Base-by-base conservation (phyloP, 2,888 invertebrate genomes). In the Gari tellinella region DNA sequence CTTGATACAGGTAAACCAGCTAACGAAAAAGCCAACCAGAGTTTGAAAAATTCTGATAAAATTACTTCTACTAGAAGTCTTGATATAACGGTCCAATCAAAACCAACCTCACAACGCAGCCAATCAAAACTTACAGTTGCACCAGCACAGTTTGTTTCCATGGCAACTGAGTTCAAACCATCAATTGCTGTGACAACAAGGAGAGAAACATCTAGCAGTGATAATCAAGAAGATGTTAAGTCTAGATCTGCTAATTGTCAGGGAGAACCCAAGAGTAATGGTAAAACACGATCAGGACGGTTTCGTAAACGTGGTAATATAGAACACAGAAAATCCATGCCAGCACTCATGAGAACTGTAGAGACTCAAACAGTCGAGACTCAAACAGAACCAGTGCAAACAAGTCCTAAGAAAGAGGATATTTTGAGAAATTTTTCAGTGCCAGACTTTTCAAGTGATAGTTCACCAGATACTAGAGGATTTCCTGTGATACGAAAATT, bases 301-400 rank as follows among this genome's bases (percentile, higher is more conserved):
- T 79, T 79, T 41, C 51, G 72, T 46, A 76, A 70, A 31, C 60
- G 73, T 7, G 63, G 57, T 5, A 76, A 80, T 60, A 58, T 67
- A 15, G 74, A 76, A 38, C 84, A 84, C 43, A 49, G 85, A 46
- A 85, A 85, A 62, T 85, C 85, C n/a, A 85, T 83, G 82, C 85
- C 85, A 25, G 81, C 82, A 12, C 46, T 80, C 15, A 81, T 81
- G 21, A 63, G 76, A 43, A 74, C 69, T 45, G 79, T 83, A 10
- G 85, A 85, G 70, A 85, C 85, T 14, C 81, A 82, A 45, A 85
- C 82, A 17, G 55, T 67, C 17, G 83, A 82, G 58, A 73, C 80
- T 8, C 80, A 82, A 26, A 82, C 82, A 12, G 79, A 75, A 12
- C 26, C 62, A 21, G 72, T 60, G 38, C 67, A 63, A 49, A 67